Conservation (phyloP, 2,113 vertebrate species). For the Apus apus region DNA sequence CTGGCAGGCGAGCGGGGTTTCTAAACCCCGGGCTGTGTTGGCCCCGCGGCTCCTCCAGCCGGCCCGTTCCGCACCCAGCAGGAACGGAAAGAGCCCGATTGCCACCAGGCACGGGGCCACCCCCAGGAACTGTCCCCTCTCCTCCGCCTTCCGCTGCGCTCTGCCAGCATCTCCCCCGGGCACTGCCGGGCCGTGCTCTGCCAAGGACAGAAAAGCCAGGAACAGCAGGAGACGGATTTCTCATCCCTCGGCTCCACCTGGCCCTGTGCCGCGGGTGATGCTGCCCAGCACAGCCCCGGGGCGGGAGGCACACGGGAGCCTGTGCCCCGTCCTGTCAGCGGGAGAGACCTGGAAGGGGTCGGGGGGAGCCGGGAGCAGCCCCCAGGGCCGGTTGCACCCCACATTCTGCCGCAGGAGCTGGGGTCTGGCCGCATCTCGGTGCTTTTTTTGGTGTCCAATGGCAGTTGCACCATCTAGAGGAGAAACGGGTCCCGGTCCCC, state of each 20-base stretch:
- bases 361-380: background rate
- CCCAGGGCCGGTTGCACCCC: background rate
- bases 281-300: background rate
- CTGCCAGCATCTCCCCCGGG: conserved; percentile 7
- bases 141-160: background rate
- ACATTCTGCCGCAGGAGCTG: background rate
- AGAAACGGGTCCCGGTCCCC: background rate
- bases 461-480: conserved; percentile 67
- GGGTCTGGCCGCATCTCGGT: background rate
- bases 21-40: background rate
- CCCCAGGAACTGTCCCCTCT: background rate
- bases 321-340: background rate
- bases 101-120: background rate
- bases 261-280: background rate
- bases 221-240: conserved; percentile 15
- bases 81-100: background rate
- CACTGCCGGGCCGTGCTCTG: background rate
- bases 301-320: accelerated
- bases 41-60: background rate
- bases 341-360: background rate
- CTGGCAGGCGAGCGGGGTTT: background rate
- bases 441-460: background rate
- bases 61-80: accelerated
- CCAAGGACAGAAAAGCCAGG: conserved; percentile 28
- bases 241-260: background rate